These are phyloP conservation scores for Atherix ibis DNA, from an alignment of 2,888 invertebrate species.

Conservation along the genomic window DNA sequence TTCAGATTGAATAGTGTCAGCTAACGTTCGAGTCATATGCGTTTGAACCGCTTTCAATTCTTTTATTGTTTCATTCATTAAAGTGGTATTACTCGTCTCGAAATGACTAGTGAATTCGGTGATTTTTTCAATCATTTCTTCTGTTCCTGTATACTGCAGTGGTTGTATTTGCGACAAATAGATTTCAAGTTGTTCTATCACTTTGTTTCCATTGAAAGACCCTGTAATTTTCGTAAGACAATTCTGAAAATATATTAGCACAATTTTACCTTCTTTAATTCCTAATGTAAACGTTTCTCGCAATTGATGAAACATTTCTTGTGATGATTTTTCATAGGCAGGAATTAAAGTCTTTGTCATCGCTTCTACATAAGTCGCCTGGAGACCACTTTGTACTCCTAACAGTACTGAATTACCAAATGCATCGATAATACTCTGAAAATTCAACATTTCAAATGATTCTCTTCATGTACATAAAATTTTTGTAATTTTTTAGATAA, in stretches of 20 bases:
- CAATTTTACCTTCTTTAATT: slow-evolving; percentile 64
- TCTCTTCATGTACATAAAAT: too few relatives aligned
- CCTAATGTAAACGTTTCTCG: slow-evolving; percentile 78
- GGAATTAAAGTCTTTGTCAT: slow-evolving; percentile 65
- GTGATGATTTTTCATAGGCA: slow-evolving; percentile 71
- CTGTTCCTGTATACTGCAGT: slow-evolving; percentile 24
- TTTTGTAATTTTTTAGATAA: slow-evolving; percentile 3
- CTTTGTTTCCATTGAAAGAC: slow-evolving; percentile 22
- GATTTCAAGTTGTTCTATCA: slow-evolving; percentile 36
- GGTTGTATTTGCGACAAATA: slow-evolving; percentile 33
- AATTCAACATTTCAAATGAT: slow-evolving; percentile 13
- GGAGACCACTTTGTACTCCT: slow-evolving; percentile 56
- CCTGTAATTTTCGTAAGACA: too few relatives aligned
- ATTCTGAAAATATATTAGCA: too few relatives aligned
- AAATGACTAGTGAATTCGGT: too few relatives aligned
- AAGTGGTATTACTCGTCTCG: too few relatives aligned
- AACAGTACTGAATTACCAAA: slow-evolving; percentile 51
- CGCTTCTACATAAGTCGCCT: slow-evolving; percentile 61
- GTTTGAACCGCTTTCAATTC: too few relatives aligned
- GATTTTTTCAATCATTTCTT: too few relatives aligned
- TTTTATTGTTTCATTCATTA: too few relatives aligned
- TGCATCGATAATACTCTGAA: slow-evolving; percentile 56
- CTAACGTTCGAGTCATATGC: too few relatives aligned
- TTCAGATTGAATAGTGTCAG: too few relatives aligned
- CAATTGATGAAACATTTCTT: slow-evolving; percentile 76